Conservation (phyloP, 2,888 invertebrate genomes). For the Eupelmus urozonus region DNA sequence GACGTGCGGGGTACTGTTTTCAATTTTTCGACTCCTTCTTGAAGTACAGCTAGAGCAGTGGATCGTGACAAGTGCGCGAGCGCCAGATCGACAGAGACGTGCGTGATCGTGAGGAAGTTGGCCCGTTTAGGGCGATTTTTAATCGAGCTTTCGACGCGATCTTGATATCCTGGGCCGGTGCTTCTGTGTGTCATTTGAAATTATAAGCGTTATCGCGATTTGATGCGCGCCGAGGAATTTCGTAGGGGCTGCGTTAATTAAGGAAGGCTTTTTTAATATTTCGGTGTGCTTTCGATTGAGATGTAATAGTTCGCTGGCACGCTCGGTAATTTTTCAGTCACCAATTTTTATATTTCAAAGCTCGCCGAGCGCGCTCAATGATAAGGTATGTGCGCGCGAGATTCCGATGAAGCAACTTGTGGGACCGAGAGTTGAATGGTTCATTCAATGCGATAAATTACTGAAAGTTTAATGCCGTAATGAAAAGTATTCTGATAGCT, state of each 20-base stretch:
- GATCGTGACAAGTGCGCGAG: too few relatives aligned
- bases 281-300: not conserved
- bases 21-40: not conserved
- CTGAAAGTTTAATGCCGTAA: too few relatives aligned
- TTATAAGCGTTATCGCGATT: not conserved
- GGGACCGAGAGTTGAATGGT: too few relatives aligned
- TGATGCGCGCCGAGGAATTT: not conserved
- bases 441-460: too few relatives aligned
- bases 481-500: too few relatives aligned
- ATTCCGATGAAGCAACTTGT: too few relatives aligned
- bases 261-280: not conserved
- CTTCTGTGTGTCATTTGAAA: not conserved
- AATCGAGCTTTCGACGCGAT: not conserved
- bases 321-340: not conserved
- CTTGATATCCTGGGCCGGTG: not conserved
- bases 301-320: not conserved
- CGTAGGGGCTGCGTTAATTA: not conserved
- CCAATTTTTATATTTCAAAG: not conserved
- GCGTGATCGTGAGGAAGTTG: conserved; percentile 5
- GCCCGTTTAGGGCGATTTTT: too few relatives aligned
- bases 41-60: too few relatives aligned
- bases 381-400: too few relatives aligned
- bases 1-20: not conserved
- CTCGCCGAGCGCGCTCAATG: too few relatives aligned
- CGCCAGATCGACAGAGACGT: too few relatives aligned